These are phyloP conservation scores for Napeogenes inachia DNA, from an alignment of 2,888 invertebrate species.

Conservation along the genomic window DNA sequence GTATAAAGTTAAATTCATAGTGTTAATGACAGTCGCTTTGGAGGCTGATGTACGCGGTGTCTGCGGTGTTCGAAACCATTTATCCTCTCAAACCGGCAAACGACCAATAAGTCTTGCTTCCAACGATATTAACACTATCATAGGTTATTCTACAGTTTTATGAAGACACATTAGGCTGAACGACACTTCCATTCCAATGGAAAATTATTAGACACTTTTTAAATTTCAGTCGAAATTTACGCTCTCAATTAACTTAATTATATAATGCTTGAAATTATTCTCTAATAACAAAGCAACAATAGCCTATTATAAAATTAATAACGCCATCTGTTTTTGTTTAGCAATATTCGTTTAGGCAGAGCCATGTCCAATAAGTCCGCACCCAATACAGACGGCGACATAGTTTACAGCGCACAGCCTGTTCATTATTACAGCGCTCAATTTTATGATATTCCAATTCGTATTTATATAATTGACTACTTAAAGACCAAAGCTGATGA, in stretches of 20 bases:
- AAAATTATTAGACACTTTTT: slow-evolving; percentile 24
- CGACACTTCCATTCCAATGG: slow-evolving; percentile 62
- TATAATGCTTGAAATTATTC: no score
- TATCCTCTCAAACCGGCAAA: slow-evolving; percentile 70
- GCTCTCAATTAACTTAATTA: neutral
- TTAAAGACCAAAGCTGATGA: slow-evolving; percentile 51
- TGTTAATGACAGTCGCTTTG: neutral
- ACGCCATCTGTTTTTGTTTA: neutral
- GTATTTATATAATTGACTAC: slow-evolving; percentile 65
- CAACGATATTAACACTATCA: slow-evolving; percentile 76
- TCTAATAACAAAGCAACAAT: no score
- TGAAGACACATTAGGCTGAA: slow-evolving; percentile 70
- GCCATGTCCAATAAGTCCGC: slow-evolving; percentile 66
- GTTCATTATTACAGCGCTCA: slow-evolving; percentile 66
- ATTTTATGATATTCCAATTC: slow-evolving; percentile 67
- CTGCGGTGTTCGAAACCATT: slow-evolving; percentile 46
- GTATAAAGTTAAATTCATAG: neutral
- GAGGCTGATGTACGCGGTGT: neutral
- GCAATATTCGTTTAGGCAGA: slow-evolving; percentile 18
- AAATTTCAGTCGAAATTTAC: slow-evolving; percentile 19
- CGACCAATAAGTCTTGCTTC: slow-evolving; percentile 75
- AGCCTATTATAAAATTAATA: no score
- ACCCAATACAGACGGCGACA: slow-evolving; percentile 66
- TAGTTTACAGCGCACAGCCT: slow-evolving; percentile 68
- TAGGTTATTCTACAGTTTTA: slow-evolving; percentile 73